These are phyloP conservation scores for Eustalomyia histrio DNA, from an alignment of 2,888 invertebrate species.

Conservation along the genomic window DNA sequence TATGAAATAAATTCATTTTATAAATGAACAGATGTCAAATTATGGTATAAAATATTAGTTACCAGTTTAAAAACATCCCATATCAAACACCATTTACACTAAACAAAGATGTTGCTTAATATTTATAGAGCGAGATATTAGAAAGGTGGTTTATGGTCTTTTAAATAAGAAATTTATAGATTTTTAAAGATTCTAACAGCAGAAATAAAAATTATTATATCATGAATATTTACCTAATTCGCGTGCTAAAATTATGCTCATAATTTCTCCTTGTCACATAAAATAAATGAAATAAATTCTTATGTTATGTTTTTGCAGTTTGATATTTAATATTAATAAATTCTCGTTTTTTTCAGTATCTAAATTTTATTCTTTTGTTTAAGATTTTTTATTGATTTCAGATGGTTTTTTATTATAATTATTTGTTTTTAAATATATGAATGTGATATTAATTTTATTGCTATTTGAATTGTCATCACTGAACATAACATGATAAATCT, in stretches of 20 bases:
- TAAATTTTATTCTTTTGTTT: neutral
- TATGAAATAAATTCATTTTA: neutral
- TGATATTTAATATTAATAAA: neutral
- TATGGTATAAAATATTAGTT: slow-evolving; percentile 6
- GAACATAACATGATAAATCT: no score
- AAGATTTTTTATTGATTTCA: neutral
- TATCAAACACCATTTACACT: neutral
- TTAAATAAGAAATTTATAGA: neutral
- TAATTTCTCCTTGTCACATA: neutral
- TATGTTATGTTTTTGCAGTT: slow-evolving; percentile 14
- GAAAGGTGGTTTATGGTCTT: no score
- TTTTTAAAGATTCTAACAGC: neutral
- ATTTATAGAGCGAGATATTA: neutral
- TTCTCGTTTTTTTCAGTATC: neutral
- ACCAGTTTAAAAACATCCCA: slow-evolving; percentile 14
- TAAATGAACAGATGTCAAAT: slow-evolving; percentile 21
- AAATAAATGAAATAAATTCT: neutral
- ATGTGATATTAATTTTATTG: neutral
- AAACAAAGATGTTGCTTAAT: slow-evolving; percentile 23
- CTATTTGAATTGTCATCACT: neutral
- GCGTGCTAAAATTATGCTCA: slow-evolving; percentile 1
- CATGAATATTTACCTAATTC: neutral
- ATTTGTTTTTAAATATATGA: neutral
- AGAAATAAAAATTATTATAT: neutral
- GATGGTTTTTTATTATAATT: neutral